These are phyloP conservation scores for Otocyon megalotis DNA, from an alignment of 2,113 vertebrate genomes.

Conservation along the genomic window DNA sequence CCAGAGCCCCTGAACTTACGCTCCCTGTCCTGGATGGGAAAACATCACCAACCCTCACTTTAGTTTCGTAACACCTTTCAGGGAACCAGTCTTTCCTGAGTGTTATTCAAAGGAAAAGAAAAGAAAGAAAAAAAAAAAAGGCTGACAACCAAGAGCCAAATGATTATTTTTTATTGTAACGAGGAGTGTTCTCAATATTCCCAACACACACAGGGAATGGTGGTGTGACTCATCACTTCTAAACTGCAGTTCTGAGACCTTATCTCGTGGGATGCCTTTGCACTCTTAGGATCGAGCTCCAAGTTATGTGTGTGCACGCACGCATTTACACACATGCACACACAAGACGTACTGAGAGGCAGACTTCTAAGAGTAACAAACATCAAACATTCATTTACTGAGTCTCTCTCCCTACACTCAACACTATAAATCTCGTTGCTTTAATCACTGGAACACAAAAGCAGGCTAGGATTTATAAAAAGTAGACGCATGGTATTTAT, in stretches of 20 bases:
- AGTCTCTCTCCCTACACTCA: neutral
- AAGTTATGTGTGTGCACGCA: neutral
- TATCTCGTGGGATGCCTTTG: neutral
- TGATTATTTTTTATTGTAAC: neutral
- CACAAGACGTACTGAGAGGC: neutral
- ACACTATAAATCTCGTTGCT: neutral
- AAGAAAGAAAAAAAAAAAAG: neutral
- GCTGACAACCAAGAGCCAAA: neutral
- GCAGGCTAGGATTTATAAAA: constrained; percentile 18
- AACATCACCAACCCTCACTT: neutral
- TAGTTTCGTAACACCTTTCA: neutral
- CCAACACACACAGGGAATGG: neutral
- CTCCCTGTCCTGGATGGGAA: neutral
- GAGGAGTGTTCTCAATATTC: neutral
- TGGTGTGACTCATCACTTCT: neutral
- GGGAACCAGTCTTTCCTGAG: neutral
- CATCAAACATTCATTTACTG: neutral
- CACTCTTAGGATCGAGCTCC: neutral
- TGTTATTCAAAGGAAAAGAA: neutral
- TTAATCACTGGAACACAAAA: neutral
- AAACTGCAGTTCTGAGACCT: neutral
- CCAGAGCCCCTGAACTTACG: neutral
- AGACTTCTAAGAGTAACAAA: neutral
- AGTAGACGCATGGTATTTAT: neutral
- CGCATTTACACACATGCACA: too few species aligned